Percentiles rank a stretch among this genome's conserved stretches.
Conservation (phyloP, 92 coral and sea anemone genomes). For the Epizoanthus illoricatus region DNA sequence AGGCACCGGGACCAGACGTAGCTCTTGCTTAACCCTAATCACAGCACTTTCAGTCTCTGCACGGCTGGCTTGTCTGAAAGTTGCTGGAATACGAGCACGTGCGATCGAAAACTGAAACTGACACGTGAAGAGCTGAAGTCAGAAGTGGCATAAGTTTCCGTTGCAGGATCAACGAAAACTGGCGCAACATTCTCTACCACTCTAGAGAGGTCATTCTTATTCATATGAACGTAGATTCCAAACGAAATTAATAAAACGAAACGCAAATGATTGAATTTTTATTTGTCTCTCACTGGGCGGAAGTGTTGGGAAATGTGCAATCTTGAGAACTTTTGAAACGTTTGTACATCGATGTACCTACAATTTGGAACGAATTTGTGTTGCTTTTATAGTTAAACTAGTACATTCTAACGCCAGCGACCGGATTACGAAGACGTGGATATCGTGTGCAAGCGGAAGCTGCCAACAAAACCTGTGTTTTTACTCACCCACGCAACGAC, state of each 20-base stretch:
- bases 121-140: not conserved
- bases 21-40: no score
- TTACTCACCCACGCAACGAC: not conserved
- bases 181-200: not conserved
- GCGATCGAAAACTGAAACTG: not conserved
- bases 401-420: no score
- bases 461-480: constrained; percentile 20
- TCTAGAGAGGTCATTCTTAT: not conserved
- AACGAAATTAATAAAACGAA: not conserved
- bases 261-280: not conserved
- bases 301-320: not conserved
- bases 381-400: no score
- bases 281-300: no score
- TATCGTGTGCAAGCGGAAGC: constrained; percentile 13
- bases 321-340: not conserved
- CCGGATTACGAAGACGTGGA: no score
- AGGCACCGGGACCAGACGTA: no score
- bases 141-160: not conserved
- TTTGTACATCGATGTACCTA: no score
- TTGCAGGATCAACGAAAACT: not conserved
- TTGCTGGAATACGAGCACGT: not conserved
- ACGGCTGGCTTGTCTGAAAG: not conserved
- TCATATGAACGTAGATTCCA: not conserved
- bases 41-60: no score
- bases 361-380: no score